Percentiles rank a stretch among this genome's conserved stretches.
phyloP scores from a whole-genome alignment of 2,113 vertebrate species.

The Neofelis nebulosa region DNA sequence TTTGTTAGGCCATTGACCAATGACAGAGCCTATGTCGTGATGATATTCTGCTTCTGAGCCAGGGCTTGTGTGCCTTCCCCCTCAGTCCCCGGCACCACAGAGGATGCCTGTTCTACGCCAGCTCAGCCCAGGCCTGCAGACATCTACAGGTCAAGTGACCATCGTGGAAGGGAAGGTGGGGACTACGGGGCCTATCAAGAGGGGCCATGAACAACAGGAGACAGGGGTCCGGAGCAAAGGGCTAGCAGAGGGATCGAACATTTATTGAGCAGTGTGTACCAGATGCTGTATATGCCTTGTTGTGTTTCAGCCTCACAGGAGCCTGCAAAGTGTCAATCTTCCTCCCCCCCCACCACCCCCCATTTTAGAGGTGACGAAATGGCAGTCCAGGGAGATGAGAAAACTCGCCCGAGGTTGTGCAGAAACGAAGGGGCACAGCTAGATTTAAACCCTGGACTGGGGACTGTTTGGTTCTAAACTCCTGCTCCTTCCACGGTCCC shows the following conservation, averaged over 20 bases:
- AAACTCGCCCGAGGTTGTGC: neutral
- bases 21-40: neutral
- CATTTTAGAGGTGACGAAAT: neutral
- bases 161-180: neutral
- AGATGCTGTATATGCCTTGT: neutral
- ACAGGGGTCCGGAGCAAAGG: neutral
- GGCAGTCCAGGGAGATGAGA: neutral
- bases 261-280: neutral
- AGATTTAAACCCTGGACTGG: neutral
- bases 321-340: neutral
- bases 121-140: neutral
- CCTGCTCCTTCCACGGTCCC: neutral
- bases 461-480: neutral
- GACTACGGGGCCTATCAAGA: neutral
- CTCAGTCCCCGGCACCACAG: neutral
- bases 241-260: neutral
- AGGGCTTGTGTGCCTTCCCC: neutral
- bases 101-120: neutral
- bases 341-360: neutral
- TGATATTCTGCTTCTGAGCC: neutral
- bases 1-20: neutral
- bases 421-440: neutral
- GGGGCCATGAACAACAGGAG: neutral
- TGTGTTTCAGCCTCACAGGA: neutral
- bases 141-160: neutral